Conservation (phyloP, 1,140 invertebrate genomes). For the Mycetomoellerius zeteki region DNA sequence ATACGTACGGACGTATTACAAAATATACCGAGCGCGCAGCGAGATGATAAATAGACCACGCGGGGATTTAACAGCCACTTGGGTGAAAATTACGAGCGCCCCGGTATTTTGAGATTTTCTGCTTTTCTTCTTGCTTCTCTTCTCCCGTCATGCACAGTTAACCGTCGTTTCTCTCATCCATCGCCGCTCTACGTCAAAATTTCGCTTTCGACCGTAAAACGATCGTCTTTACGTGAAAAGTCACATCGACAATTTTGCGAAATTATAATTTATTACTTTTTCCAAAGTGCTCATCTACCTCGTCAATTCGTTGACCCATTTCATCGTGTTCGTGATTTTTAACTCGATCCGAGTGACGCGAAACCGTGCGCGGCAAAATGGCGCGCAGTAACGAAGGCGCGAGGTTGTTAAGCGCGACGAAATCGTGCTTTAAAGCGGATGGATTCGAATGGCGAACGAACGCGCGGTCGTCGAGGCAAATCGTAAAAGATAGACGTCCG, state of each 20-base stretch:
- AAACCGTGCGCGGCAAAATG: constrained; percentile 50
- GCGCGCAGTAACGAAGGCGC: constrained; percentile 64
- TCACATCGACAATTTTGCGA: neutral
- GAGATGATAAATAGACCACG: constrained; percentile 41
- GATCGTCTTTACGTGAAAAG: neutral
- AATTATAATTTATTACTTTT: constrained; percentile 40
- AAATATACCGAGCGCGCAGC: constrained; percentile 32
- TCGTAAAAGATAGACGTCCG: constrained; percentile 43
- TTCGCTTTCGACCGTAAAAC: neutral
- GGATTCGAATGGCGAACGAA: neutral
- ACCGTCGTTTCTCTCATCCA: too few relatives aligned
- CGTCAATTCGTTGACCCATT: constrained; percentile 35
- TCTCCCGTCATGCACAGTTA: too few relatives aligned
- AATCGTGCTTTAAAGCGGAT: constrained; percentile 69
- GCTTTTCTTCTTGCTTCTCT: neutral
- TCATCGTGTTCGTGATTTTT: constrained; percentile 41
- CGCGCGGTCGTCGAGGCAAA: constrained; percentile 25
- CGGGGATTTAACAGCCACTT: constrained; percentile 14
- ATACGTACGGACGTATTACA: constrained; percentile 28
- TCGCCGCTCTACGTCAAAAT: neutral
- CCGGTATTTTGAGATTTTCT: constrained; percentile 35
- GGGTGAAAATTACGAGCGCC: too few relatives aligned
- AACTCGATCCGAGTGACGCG: constrained; percentile 38
- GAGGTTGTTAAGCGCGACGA: constrained; percentile 61
- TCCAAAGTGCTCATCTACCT: neutral